A percentile compares a stretch with the other conserved stretches of the same genome.
Evolutionary conservation across 2,888 invertebrate genomes (phyloP).

Genomic region (Cantharis nigra): DNA sequence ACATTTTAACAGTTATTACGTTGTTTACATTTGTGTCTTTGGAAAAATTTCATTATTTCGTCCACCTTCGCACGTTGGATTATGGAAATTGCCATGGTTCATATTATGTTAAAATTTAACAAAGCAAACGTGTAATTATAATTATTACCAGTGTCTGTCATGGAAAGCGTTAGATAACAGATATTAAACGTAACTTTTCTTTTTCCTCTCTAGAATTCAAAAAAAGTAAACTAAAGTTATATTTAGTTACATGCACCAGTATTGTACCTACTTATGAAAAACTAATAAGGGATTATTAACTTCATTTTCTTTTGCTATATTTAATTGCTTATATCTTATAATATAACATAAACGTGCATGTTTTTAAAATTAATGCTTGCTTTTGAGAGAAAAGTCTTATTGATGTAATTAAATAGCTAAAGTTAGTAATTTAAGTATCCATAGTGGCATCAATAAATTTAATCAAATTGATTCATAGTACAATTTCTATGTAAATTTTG

Average conservation of each 20-base stretch:
- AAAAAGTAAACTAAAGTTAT: not conserved
- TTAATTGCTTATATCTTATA: not conserved
- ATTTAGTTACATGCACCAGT: not conserved
- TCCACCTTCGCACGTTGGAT: not conserved
- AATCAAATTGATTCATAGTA: not conserved
- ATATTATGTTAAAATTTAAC: not conserved
- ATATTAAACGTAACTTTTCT: too few species aligned
- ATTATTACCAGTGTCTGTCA: not conserved
- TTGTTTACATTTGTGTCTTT: not conserved
- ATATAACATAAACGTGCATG: not conserved
- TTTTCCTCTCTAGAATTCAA: not conserved
- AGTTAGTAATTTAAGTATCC: slow-evolving; percentile 1
- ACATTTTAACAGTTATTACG: not conserved
- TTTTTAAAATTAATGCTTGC: not conserved
- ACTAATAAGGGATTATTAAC: not conserved
- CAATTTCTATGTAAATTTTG: slow-evolving; percentile 1
- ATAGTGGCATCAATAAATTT: not conserved
- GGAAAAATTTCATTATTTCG: not conserved
- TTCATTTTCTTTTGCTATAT: not conserved
- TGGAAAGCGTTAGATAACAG: not conserved
- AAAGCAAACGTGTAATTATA: not conserved
- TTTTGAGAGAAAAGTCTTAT: not conserved
- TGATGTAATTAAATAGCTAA: not conserved
- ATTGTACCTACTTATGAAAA: not conserved
- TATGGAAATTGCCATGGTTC: not conserved